These are phyloP conservation scores for Lasaia peninsularis DNA, from an alignment of 1,140 invertebrate species.

Conservation along the genomic window DNA sequence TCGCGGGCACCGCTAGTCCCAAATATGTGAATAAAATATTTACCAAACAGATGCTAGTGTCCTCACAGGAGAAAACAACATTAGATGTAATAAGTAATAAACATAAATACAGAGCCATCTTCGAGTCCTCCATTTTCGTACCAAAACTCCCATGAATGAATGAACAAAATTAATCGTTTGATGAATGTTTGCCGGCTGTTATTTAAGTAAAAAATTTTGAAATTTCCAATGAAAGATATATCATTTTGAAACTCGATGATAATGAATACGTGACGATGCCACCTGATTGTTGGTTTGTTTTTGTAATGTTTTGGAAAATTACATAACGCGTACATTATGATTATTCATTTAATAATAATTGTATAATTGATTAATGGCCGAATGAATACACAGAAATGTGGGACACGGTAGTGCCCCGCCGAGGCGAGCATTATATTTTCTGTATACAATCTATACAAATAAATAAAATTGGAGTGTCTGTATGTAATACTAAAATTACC, in stretches of 20 bases:
- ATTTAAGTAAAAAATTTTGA: slow-evolving; percentile 3
- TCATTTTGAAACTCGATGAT: not conserved
- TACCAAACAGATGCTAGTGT: slow-evolving; percentile 62
- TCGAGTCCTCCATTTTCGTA: slow-evolving; percentile 27
- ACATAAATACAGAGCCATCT: slow-evolving; percentile 49
- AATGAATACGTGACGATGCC: not conserved
- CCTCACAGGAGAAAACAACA: slow-evolving; percentile 41
- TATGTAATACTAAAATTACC: no score
- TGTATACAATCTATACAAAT: no score
- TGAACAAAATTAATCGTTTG: not conserved
- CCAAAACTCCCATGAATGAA: not conserved
- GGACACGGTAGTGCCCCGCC: no score
- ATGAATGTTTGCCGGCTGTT: not conserved
- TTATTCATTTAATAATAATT: not conserved
- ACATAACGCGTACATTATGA: not conserved
- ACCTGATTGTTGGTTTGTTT: not conserved
- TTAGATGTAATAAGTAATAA: slow-evolving; percentile 39
- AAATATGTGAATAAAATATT: no score
- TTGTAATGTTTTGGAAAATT: not conserved
- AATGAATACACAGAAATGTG: no score
- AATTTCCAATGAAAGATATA: not conserved
- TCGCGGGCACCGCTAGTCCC: no score
- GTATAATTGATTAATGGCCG: no score
- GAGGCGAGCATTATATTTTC: no score
- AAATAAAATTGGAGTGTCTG: no score